Evolutionary conservation across 2,888 invertebrate genomes (phyloP).

Genomic region (Micropterix aruncella): DNA sequence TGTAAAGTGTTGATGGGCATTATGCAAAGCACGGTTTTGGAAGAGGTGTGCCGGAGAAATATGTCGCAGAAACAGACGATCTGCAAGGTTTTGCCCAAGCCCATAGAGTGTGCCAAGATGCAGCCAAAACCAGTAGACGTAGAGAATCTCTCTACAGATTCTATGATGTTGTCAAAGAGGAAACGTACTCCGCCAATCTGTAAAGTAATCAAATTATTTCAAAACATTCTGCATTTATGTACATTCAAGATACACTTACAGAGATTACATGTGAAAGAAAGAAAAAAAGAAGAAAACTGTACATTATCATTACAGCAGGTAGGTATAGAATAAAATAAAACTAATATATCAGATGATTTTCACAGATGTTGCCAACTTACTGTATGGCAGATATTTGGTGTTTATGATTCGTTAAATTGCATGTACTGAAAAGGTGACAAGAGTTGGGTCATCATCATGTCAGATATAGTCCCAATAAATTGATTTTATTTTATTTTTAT

Average conservation of each 20-base stretch:
- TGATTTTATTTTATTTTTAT: too few species aligned
- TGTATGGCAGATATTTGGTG: too few species aligned
- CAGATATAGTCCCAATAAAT: too few species aligned
- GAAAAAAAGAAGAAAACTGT: not conserved
- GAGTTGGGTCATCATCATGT: too few species aligned
- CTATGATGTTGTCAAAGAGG: constrained; percentile 92
- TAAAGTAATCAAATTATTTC: constrained; percentile 17
- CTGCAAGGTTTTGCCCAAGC: constrained; percentile 95
- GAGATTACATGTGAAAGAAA: not conserved
- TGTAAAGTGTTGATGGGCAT: constrained; percentile 98
- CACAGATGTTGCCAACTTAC: too few species aligned
- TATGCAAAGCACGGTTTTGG: constrained; percentile 84
- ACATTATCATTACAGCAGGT: too few species aligned
- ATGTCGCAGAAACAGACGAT: constrained; percentile 94
- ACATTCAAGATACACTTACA: constrained; percentile 51
- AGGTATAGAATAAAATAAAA: too few species aligned
- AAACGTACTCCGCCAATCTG: constrained; percentile 90
- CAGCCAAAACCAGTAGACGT: constrained; percentile 90
- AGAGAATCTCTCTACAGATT: constrained; percentile 78
- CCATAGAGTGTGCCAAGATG: constrained; percentile 98
- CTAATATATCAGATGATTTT: too few species aligned
- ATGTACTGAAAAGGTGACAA: too few species aligned
- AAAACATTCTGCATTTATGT: not conserved
- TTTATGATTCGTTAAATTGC: too few species aligned
- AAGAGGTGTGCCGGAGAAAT: constrained; percentile 79